Base-by-base conservation (phyloP, 1,140 invertebrate genomes). In the Gryon sp. region DNA sequence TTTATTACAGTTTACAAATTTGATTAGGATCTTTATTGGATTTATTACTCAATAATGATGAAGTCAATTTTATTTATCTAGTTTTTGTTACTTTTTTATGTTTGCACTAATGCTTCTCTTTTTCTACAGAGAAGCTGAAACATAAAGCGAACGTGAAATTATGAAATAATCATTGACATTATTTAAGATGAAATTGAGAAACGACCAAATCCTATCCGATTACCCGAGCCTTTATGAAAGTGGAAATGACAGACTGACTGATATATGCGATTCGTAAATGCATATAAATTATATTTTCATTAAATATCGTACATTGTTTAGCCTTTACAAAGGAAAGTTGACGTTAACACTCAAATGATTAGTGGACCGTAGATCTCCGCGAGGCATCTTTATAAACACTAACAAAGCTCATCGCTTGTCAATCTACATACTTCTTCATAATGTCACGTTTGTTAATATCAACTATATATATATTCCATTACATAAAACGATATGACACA, bases 261-360 rank as follows among this genome's bases (percentile, higher is more conserved):
- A 74, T 75, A 62, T 75, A 75, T 43, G 55, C 40, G 45, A 62
- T 32, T 53, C 55, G 45, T 14, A 36, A 32, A 46, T 6, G 62
- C 8, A 1, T 53, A 75, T 75, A 75, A 75, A 68, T 75, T 60
- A 63, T 68, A 48, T 36, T 66, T 75, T 62, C 63, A 76, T 57
- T 76, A 68, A 76, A 68, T 57, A 48, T 50, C 18, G 55, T 30
- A 69, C 62, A 76, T 63, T 76, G 72, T 76, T 70, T 76, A 59
- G 63, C 43, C 26, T 48, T 53, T 45, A 65, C 65, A 53, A 52
- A 76, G 53, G 60, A 72, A 69, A 73, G 48, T 59, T 57, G 63
- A 65, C 69, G 59, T 59, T 55, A 65, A 59, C 69, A 53, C 41
- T 18, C 52, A 60, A 32, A 73, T 78, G 76, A 73, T 78, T 69